A percentile compares a stretch with the other conserved stretches of the same genome.
These are phyloP conservation scores for Sylvicapra grimmia DNA, from an alignment of 2,113 vertebrate species.

Conservation along the genomic window DNA sequence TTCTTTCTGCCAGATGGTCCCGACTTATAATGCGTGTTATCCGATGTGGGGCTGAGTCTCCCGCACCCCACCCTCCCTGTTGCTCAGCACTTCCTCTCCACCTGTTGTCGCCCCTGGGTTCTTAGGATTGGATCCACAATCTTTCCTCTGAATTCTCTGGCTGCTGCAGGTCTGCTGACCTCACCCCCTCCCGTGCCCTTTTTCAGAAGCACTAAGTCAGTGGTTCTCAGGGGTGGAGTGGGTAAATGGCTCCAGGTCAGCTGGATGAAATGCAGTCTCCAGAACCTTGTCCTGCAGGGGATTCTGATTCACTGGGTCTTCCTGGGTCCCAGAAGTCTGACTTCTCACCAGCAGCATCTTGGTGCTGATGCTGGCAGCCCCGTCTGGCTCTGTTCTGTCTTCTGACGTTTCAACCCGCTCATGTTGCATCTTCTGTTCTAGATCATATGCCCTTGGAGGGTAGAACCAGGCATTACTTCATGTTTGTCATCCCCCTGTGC, in stretches of 20 bases:
- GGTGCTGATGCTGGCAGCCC: not conserved
- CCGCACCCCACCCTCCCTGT: not conserved
- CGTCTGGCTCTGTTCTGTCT: not conserved
- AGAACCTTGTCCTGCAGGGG: no score
- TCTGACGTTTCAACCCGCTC: not conserved
- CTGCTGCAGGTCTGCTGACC: accelerated
- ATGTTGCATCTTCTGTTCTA: not conserved
- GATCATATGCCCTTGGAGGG: not conserved
- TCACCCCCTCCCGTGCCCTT: accelerated
- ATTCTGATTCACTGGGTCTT: not conserved
- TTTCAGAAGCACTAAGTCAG: not conserved
- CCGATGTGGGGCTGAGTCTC: not conserved
- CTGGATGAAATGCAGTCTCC: not conserved
- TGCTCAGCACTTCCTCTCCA: not conserved
- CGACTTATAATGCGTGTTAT: accelerated
- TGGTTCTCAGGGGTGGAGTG: not conserved
- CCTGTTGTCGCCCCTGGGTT: not conserved
- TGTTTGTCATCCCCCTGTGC: not conserved
- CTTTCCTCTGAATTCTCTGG: not conserved
- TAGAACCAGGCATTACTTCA: not conserved
- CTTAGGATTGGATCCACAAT: not conserved
- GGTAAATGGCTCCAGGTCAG: not conserved
- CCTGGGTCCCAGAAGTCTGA: not conserved
- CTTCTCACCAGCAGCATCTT: not conserved
- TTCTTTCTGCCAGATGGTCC: not conserved